phyloP scores from a whole-genome alignment of 2,797 vertebrate species.

The Oophaga sylvatica region DNA sequence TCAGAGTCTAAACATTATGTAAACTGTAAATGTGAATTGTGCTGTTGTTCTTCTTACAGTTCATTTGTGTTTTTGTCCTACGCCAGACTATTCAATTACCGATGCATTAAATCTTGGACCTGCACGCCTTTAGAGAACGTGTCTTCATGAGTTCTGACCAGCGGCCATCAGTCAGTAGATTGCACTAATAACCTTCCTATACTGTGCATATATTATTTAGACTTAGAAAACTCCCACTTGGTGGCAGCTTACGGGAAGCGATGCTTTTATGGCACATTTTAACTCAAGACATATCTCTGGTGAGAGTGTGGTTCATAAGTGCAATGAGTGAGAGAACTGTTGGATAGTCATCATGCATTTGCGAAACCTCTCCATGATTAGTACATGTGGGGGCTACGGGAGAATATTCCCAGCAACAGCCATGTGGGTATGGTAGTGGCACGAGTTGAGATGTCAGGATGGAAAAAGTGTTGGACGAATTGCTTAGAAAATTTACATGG shows the following conservation, averaged over 20 bases:
- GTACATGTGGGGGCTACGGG: neutral
- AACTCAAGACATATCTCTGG: conserved; percentile 21
- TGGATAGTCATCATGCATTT: conserved; percentile 3
- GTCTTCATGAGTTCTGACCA: neutral
- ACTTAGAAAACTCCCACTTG: neutral
- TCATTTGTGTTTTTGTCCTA: neutral
- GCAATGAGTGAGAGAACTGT: neutral
- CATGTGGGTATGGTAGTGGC: neutral
- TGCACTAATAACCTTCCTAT: conserved; percentile 32
- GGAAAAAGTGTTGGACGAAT: neutral
- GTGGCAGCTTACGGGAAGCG: conserved; percentile 30
- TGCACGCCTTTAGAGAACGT: neutral
- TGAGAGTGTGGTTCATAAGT: conserved; percentile 33
- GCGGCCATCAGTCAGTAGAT: conserved; percentile 29
- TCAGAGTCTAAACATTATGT: neutral
- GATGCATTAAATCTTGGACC: conserved; percentile 11
- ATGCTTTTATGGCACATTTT: conserved; percentile 37
- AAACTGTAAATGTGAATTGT: neutral
- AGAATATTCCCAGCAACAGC: neutral
- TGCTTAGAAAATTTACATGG: too few relatives aligned
- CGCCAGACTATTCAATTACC: neutral
- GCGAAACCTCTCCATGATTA: neutral
- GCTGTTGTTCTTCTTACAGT: neutral
- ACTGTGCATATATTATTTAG: conserved; percentile 40
- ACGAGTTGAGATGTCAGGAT: neutral